These are phyloP conservation scores for Planiliza haematocheilus DNA, from an alignment of 2,113 vertebrate genomes.

Conservation along the genomic window DNA sequence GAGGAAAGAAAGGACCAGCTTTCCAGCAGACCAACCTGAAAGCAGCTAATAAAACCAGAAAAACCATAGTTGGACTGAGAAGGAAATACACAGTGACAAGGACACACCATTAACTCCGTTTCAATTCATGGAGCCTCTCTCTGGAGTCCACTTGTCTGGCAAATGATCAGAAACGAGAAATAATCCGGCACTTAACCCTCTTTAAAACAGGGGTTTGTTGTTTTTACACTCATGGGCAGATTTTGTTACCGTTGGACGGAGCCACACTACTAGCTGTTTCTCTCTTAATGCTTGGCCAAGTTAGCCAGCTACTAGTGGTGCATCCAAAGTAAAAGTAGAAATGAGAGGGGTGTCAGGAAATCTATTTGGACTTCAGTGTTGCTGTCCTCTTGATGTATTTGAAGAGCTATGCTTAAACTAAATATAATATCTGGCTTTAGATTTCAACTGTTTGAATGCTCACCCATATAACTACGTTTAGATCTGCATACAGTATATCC, in stretches of 20 bases:
- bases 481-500: too few species aligned
- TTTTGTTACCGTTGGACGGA: background rate
- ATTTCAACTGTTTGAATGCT: too few species aligned
- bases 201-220: background rate
- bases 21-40: background rate
- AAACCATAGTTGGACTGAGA: background rate
- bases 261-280: background rate
- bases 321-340: too few species aligned
- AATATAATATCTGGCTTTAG: too few species aligned
- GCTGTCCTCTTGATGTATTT: too few species aligned
- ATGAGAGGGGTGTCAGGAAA: too few species aligned
- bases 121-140: constrained; percentile 5
- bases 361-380: too few species aligned
- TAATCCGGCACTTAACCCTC: background rate
- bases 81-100: constrained; percentile 5
- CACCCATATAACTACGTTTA: too few species aligned
- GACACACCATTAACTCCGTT: constrained; percentile 3
- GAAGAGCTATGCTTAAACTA: too few species aligned
- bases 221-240: background rate
- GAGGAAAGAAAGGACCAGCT: too few species aligned
- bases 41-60: constrained; percentile 23
- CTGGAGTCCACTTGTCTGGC: constrained; percentile 13
- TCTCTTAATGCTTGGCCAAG: background rate
- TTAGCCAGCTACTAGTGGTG: background rate
- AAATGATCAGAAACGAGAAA: background rate